Evolutionary conservation across 23 tunicate genomes (phyloP).

Genomic region (Corella eumyota): DNA sequence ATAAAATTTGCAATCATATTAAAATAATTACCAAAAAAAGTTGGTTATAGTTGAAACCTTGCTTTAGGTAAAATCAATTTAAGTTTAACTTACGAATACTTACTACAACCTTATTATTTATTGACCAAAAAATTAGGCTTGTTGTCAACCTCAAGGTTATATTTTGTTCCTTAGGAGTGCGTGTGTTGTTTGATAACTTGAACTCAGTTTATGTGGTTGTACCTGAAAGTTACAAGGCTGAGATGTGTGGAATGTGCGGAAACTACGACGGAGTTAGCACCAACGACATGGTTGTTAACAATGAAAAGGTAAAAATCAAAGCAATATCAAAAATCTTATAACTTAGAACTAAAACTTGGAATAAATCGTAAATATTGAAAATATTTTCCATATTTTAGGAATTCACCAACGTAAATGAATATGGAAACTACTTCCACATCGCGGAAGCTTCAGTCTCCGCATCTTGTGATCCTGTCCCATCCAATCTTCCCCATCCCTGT

Average conservation of each 20-base stretch:
- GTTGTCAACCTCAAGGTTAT: too few relatives aligned
- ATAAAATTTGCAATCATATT: too few relatives aligned
- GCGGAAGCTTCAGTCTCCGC: not conserved
- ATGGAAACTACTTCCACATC: constrained; percentile 65
- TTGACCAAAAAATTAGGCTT: too few relatives aligned
- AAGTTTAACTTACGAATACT: too few relatives aligned
- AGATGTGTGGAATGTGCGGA: constrained; percentile 92
- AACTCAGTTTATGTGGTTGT: constrained; percentile 62
- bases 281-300: constrained; percentile 44
- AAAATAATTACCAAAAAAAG: too few relatives aligned
- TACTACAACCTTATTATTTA: too few relatives aligned
- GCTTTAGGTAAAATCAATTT: too few relatives aligned
- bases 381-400: constrained; percentile 9
- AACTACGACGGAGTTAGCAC: constrained; percentile 39
- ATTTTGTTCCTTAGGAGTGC: constrained; percentile 48
- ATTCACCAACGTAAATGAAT: constrained; percentile 31
- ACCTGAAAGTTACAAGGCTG: constrained; percentile 42
- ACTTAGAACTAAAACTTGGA: not conserved
- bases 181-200: constrained; percentile 79
- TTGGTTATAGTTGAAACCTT: too few relatives aligned
- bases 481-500: constrained; percentile 57
- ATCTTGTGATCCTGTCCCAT: constrained; percentile 42
- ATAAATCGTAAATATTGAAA: not conserved
- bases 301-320: constrained; percentile 17
- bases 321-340: not conserved